phyloP scores from a whole-genome alignment of 2,888 invertebrate species.

The Drosophila robusta region DNA sequence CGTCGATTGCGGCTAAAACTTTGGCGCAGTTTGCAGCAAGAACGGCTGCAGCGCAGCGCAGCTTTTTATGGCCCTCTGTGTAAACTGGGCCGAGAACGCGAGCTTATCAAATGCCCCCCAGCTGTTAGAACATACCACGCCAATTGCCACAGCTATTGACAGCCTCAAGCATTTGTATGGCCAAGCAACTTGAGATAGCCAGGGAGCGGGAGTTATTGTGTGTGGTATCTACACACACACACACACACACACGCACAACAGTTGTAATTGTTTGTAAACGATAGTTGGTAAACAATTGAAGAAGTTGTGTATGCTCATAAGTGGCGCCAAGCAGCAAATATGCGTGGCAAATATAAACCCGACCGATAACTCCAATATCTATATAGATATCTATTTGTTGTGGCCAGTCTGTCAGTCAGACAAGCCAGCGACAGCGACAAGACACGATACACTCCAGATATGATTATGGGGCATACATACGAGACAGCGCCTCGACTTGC shows the following conservation, averaged over 20 bases:
- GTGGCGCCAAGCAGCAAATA: constrained; percentile 81
- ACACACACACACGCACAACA: constrained; percentile 61
- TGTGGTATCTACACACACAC: background rate
- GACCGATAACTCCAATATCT: constrained; percentile 56
- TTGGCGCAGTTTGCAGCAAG: constrained; percentile 52
- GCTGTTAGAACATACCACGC: constrained; percentile 56
- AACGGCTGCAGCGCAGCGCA: background rate
- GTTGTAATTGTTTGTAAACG: constrained; percentile 81
- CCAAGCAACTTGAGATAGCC: constrained; percentile 34
- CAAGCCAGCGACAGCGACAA: constrained; percentile 41
- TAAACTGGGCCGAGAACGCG: constrained; percentile 59
- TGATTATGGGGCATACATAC: constrained; percentile 19
- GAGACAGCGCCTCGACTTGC: constrained; percentile 25
- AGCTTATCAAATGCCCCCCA: constrained; percentile 51
- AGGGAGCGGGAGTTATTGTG: constrained; percentile 22
- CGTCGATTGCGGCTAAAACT: constrained; percentile 66
- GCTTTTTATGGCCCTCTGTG: constrained; percentile 44
- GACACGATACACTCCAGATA: constrained; percentile 39
- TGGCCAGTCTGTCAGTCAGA: constrained; percentile 32
- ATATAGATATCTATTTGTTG: constrained; percentile 50
- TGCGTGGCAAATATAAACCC: constrained; percentile 33
- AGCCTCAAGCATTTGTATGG: constrained; percentile 57
- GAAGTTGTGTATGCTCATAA: constrained; percentile 54
- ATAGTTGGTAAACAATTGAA: constrained; percentile 72
- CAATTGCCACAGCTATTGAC: constrained; percentile 56